Evolutionary conservation across 1,140 invertebrate genomes (phyloP), one percentile per base, ranked within the genome.

Genomic region (Drosophila athabasca): DNA sequence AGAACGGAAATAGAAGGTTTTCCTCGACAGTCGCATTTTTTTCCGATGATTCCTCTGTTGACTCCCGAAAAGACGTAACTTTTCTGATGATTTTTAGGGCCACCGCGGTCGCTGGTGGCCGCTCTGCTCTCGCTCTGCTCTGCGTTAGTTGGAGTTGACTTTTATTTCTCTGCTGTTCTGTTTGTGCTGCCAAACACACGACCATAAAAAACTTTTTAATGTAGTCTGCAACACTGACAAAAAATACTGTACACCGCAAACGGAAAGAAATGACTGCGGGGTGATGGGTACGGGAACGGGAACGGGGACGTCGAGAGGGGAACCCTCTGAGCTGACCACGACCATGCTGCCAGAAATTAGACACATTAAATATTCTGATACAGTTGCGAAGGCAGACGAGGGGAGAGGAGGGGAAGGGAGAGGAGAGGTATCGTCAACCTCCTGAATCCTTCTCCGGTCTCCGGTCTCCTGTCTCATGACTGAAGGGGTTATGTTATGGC

Each of bases 151-250:
- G 46, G 43, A 58, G 46, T 48, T 50, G 49, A 69, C 51, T 73
- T 74, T 70, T 67, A 77, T 70, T 66, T 66, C 50, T 50, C 44
- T 77, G 3, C 29, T 29, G 31, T 83, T 73, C 43, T 69, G 52
- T 69, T 69, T 69, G 64, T 58, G 67, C 73, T 84, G 62, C 57
- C 80, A 83, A 79, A 79, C 62, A 69, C 77, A 77, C 46, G 77
- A 46, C 51, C 81, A 85, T 85, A 87, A 81, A 84, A 75, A 85
- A 85, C 81, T 85, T 85, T 87, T 85, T 77, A 87, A 81, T 77
- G 74, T 66, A 52, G 39, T 49, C 51, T 41, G 39, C 64, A 57
- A 43, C 31, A 52, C 31, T 51, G 44, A 49, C 35, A 46, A 45
- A 64, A 60, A 65, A 24, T 19, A 19, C 17, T 19, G 1, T 19